These are phyloP conservation scores for Himalopsyche phryganea DNA, from an alignment of 1,140 invertebrate species.

Conservation along the genomic window DNA sequence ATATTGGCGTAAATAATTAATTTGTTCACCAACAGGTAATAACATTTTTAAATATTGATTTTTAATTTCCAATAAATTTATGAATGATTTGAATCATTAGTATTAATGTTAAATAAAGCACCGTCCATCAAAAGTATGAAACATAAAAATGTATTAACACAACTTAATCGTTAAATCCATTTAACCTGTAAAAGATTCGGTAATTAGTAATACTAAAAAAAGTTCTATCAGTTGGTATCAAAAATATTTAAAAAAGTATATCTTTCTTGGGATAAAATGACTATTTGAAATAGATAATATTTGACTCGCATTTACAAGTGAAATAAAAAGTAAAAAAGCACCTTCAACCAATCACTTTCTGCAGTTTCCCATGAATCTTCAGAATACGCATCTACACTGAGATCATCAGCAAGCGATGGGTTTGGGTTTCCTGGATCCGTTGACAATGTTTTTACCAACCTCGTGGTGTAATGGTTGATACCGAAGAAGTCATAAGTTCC, in stretches of 20 bases:
- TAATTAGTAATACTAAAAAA: neutral
- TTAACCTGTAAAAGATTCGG: neutral
- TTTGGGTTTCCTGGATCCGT: neutral
- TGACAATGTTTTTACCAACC: slow-evolving; percentile 34
- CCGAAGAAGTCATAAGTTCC: slow-evolving; percentile 62
- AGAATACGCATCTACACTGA: neutral
- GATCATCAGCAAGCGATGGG: neutral
- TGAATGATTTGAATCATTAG: no score
- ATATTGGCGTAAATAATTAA: no score
- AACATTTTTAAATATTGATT: no score
- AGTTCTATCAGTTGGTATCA: neutral
- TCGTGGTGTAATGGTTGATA: slow-evolving; percentile 58
- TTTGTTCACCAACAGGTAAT: no score
- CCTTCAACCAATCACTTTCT: neutral
- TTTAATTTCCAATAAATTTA: no score
- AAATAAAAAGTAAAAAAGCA: neutral
- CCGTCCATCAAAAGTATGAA: no score
- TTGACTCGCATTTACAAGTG: neutral
- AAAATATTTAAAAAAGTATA: neutral
- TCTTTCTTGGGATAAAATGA: neutral
- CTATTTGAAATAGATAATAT: neutral
- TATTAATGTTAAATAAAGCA: neutral
- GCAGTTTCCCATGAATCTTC: neutral
- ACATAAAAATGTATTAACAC: no score
- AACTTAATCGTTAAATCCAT: neutral